Conservation (phyloP, 2,888 invertebrate genomes). For the Parapristionchus giblindavisi region DNA sequence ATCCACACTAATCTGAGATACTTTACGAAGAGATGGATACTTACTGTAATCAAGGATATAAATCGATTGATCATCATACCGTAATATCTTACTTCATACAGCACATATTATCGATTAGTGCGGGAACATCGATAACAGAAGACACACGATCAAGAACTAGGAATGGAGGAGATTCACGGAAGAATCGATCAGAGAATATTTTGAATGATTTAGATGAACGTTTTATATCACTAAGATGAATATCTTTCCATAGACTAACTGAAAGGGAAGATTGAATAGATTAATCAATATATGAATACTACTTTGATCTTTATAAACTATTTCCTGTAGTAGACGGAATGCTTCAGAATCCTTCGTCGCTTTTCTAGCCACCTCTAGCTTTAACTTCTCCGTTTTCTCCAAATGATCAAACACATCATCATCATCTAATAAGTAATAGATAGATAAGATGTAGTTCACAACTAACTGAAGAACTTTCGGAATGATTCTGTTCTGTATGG, state of each 20-base stretch:
- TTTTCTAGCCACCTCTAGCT: conserved; percentile 4
- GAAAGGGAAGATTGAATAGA: neutral
- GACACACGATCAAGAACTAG: conserved; percentile 24
- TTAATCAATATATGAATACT: too few relatives aligned
- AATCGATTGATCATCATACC: neutral
- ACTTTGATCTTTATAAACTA: conserved; percentile 3
- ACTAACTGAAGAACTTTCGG: conserved; percentile 2
- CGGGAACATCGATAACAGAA: neutral
- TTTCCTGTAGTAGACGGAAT: neutral
- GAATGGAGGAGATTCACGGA: neutral
- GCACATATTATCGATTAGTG: neutral
- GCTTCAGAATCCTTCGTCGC: neutral
- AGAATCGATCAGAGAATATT: conserved; percentile 5
- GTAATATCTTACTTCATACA: neutral
- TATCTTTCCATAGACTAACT: conserved; percentile 6
- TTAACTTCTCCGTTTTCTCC: neutral
- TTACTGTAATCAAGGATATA: conserved; percentile 6
- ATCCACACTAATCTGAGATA: neutral
- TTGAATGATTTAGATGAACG: neutral
- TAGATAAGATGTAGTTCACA: too few relatives aligned
- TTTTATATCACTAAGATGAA: neutral
- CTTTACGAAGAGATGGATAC: conserved; percentile 2
- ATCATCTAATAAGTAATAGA: too few relatives aligned
- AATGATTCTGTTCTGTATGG: neutral
- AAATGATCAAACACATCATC: neutral